Conservation (phyloP, 2,113 vertebrate genomes). For the Caracal caracal region DNA sequence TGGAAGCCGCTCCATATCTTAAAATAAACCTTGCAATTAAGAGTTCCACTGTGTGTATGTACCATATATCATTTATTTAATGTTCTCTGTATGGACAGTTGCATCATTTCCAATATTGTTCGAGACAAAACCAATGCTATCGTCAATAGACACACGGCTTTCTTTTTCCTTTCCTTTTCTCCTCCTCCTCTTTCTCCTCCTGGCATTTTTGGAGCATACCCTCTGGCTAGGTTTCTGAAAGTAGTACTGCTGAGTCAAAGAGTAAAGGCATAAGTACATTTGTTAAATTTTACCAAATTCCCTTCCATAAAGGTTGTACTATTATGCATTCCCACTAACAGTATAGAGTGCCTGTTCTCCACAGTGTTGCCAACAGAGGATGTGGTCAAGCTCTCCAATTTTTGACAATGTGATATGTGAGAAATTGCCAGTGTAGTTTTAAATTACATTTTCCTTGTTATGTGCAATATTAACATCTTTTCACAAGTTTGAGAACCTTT, state of each 20-base stretch:
- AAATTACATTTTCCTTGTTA: slow-evolving; percentile 43
- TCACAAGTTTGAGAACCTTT: slow-evolving; percentile 27
- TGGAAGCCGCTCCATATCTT: neutral
- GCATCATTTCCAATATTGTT: neutral
- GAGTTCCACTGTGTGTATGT: neutral
- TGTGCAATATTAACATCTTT: neutral
- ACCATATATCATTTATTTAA: neutral
- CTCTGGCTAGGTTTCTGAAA: slow-evolving; percentile 17
- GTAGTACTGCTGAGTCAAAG: neutral
- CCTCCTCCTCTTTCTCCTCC: neutral
- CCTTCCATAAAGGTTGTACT: neutral
- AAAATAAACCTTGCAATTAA: slow-evolving; percentile 5
- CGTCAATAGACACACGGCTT: neutral
- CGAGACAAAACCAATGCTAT: neutral
- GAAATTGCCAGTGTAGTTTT: neutral
- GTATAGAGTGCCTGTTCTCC: neutral
- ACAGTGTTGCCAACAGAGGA: neutral
- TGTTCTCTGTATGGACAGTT: neutral
- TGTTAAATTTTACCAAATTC: slow-evolving; percentile 15
- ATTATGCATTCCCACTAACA: neutral
- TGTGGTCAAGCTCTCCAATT: neutral
- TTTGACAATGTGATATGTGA: neutral
- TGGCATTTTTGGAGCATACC: neutral
- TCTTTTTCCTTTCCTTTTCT: neutral
- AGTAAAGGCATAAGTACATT: neutral